A percentile compares a stretch with the other conserved stretches of the same genome.
Evolutionary conservation across 1,140 invertebrate genomes (phyloP).

Genomic region (Oscheius sp.): DNA sequence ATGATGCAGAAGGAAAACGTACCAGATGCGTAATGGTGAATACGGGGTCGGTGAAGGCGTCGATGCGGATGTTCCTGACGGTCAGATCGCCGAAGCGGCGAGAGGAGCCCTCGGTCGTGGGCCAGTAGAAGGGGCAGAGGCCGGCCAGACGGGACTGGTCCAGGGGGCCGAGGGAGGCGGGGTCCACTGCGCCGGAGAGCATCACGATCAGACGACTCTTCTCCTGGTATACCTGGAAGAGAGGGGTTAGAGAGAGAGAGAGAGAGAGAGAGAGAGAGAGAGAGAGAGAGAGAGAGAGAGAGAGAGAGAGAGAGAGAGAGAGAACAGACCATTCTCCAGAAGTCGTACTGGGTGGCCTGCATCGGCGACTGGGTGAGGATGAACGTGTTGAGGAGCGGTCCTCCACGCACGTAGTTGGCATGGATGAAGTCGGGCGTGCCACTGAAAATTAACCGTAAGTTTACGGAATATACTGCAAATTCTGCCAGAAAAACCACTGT

Average conservation of each 20-base stretch:
- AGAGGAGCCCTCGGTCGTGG: slow-evolving; percentile 38
- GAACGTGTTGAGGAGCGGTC: slow-evolving; percentile 60
- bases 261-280: slow-evolving; percentile 48
- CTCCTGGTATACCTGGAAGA: slow-evolving; percentile 14
- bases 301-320: slow-evolving; percentile 45
- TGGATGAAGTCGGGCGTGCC: slow-evolving; percentile 57
- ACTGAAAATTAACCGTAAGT: slow-evolving; percentile 25
- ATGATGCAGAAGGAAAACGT: neutral
- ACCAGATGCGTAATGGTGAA: slow-evolving; percentile 48
- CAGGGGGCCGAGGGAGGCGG: slow-evolving; percentile 29
- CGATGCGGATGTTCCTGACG: slow-evolving; percentile 48
- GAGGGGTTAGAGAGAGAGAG: slow-evolving; percentile 21
- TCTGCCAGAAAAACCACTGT: neutral
- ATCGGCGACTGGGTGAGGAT: slow-evolving; percentile 64
- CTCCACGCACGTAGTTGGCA: slow-evolving; percentile 52
- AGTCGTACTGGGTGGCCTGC: slow-evolving; percentile 52
- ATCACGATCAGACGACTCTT: slow-evolving; percentile 34
- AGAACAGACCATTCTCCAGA: slow-evolving; percentile 48
- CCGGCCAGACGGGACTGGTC: slow-evolving; percentile 23
- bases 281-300: slow-evolving; percentile 42
- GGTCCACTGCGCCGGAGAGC: slow-evolving; percentile 49
- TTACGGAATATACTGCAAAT: neutral
- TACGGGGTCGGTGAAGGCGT: slow-evolving; percentile 47
- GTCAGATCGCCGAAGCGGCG: slow-evolving; percentile 40
- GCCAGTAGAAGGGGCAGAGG: slow-evolving; percentile 56